phyloP scores from a whole-genome alignment of 2,797 vertebrate species.

The Artibeus jamaicensis region DNA sequence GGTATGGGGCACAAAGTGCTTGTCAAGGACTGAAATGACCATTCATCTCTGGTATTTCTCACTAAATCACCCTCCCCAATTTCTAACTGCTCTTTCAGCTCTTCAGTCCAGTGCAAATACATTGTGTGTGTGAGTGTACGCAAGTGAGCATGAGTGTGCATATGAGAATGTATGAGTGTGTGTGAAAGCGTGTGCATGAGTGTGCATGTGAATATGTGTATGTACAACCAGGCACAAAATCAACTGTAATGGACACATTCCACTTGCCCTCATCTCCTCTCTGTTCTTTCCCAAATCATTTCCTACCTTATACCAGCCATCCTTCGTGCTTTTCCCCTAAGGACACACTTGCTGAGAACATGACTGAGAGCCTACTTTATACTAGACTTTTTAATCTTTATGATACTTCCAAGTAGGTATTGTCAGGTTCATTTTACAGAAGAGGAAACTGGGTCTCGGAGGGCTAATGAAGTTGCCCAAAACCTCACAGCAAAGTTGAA shows the following conservation, averaged over 20 bases:
- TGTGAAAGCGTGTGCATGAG: background rate
- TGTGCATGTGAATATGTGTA: no score
- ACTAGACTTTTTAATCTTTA: background rate
- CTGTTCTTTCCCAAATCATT: background rate
- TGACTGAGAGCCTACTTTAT: background rate
- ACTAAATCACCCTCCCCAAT: background rate
- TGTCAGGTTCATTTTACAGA: background rate
- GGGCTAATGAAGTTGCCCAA: background rate
- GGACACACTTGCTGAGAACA: background rate
- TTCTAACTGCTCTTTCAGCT: background rate
- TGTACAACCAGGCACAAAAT: background rate
- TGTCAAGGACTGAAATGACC: background rate
- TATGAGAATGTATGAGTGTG: background rate
- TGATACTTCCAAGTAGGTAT: background rate
- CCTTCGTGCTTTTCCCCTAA: background rate
- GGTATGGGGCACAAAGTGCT: background rate
- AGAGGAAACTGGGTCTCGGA: background rate
- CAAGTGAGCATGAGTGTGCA: background rate
- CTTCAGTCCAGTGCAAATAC: background rate
- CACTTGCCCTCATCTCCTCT: background rate
- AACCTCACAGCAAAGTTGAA: background rate
- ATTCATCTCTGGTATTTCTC: background rate
- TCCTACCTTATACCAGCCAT: background rate
- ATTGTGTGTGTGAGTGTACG: background rate
- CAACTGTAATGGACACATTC: background rate